A percentile compares a stretch with the other conserved stretches of the same genome.
Evolutionary conservation across 2,797 vertebrate genomes (phyloP).

Genomic region (Percopsis omiscomaycus): DNA sequence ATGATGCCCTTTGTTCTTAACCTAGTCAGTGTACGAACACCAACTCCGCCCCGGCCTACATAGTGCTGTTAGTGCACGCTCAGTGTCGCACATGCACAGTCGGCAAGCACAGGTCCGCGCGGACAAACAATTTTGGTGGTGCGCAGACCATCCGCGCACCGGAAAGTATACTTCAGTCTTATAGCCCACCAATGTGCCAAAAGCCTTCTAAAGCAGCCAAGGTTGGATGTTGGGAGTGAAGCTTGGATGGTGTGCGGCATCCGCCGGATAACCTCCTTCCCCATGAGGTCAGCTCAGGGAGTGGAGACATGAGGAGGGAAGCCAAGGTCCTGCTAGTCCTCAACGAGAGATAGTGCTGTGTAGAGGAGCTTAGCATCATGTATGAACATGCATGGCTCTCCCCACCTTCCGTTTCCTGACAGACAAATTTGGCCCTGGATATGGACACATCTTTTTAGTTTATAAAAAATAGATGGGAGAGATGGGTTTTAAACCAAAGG

Average conservation of each 20-base stretch:
- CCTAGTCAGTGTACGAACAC: neutral
- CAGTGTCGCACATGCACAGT: too few relatives aligned
- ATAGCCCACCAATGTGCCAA: too few relatives aligned
- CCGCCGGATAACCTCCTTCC: conserved; percentile 54
- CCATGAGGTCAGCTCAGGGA: conserved; percentile 49
- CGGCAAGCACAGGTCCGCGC: too few relatives aligned
- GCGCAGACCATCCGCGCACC: too few relatives aligned
- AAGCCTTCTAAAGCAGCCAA: conserved; percentile 37
- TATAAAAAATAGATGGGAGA: neutral
- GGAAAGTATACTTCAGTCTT: too few relatives aligned
- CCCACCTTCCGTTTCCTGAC: conserved; percentile 42
- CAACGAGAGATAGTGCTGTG: conserved; percentile 30
- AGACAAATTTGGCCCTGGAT: conserved; percentile 27
- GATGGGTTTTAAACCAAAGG: neutral
- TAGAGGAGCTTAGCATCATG: conserved; percentile 32
- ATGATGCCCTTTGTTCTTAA: conserved; percentile 27
- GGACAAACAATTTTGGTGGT: too few relatives aligned
- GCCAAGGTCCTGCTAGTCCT: conserved; percentile 56
- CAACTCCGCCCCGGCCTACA: too few relatives aligned
- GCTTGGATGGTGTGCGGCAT: conserved; percentile 55
- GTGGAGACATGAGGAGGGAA: conserved; percentile 16
- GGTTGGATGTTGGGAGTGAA: conserved; percentile 27
- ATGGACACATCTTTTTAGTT: neutral
- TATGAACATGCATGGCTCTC: conserved; percentile 9
- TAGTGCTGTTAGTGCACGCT: too few relatives aligned